Conservation (phyloP, 2,888 invertebrate genomes). For the Tenthredo amoena region DNA sequence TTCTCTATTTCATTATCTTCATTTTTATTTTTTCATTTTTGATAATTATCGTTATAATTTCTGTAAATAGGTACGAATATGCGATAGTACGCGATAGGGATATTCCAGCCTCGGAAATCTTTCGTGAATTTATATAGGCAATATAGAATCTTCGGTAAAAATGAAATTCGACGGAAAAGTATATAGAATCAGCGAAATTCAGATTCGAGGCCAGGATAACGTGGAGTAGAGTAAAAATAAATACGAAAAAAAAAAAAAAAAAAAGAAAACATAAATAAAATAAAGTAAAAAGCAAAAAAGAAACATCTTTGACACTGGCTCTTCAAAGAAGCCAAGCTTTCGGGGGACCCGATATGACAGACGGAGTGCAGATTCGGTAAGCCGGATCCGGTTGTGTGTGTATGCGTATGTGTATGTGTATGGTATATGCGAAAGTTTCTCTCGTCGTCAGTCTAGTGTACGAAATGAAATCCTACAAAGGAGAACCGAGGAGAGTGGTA, state of each 20-base stretch:
- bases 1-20: background rate
- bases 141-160: background rate
- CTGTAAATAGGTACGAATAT: background rate
- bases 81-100: background rate
- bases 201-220: background rate
- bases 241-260: background rate
- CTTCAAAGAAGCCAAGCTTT: constrained; percentile 23
- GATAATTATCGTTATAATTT: background rate
- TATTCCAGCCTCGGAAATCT: background rate
- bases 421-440: background rate
- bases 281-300: constrained; percentile 2
- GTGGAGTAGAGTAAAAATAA: background rate
- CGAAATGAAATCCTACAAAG: constrained; percentile 40
- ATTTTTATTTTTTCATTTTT: background rate
- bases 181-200: background rate
- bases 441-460: constrained; percentile 25
- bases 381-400: background rate
- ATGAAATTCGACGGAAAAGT: too few relatives aligned
- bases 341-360: background rate
- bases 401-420: background rate
- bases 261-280: background rate
- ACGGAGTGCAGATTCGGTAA: constrained; percentile 15
- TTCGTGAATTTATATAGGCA: too few relatives aligned
- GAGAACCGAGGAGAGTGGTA: background rate
- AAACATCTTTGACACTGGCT: constrained; percentile 25